Evolutionary conservation across 2,797 vertebrate genomes (phyloP).

Genomic region (Enteromius unitaeniatus): DNA sequence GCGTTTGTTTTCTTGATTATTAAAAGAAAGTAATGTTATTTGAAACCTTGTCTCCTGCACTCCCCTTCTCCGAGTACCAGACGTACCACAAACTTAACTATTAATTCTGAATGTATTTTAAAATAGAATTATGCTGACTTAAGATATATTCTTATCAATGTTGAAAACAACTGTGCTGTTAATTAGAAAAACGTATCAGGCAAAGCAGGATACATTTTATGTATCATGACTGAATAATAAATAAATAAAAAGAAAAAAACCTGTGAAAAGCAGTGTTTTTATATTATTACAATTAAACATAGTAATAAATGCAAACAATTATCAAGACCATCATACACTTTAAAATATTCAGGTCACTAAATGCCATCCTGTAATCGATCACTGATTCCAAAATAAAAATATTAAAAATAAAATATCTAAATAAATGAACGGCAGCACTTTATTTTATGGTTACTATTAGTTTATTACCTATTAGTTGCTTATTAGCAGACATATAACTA

Average conservation of each 20-base stretch:
- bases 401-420: too few relatives aligned
- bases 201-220: background rate
- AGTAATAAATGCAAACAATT: background rate
- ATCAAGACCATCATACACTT: background rate
- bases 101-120: background rate
- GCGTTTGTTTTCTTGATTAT: too few relatives aligned
- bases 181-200: background rate
- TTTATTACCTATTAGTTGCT: too few relatives aligned
- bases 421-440: background rate
- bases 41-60: too few relatives aligned
- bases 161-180: background rate
- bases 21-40: too few relatives aligned
- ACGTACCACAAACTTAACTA: background rate
- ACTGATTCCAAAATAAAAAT: background rate
- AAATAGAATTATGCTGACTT: background rate
- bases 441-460: too few relatives aligned
- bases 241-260: too few relatives aligned
- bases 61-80: too few relatives aligned
- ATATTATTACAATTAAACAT: background rate
- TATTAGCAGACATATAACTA: too few relatives aligned
- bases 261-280: background rate
- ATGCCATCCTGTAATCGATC: background rate
- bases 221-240: background rate
- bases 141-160: background rate
- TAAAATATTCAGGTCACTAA: slow-evolving; percentile 4